Evolutionary conservation across 2,113 vertebrate genomes (phyloP).

Genomic region (Upupa epops): DNA sequence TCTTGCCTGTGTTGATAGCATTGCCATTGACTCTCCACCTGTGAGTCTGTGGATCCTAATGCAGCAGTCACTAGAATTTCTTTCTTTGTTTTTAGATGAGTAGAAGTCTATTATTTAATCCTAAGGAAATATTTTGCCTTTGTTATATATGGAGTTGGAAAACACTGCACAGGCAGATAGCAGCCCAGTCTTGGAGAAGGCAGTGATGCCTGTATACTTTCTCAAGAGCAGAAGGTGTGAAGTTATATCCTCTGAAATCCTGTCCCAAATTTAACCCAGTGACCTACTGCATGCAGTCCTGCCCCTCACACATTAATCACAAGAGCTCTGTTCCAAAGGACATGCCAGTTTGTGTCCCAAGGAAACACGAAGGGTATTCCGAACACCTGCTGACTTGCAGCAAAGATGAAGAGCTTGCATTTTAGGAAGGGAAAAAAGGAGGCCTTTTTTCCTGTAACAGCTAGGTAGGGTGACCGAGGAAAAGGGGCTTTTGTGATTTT

Average conservation of each 20-base stretch:
- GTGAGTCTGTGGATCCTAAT: not conserved
- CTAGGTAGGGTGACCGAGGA: not conserved
- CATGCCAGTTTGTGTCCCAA: conserved; percentile 6
- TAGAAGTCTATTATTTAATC: not conserved
- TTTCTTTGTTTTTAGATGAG: not conserved
- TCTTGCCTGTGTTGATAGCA: not conserved
- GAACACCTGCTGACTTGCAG: conserved; percentile 20
- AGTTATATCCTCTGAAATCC: not conserved
- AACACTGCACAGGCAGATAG: not conserved
- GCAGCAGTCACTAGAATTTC: not conserved
- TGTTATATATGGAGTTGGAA: not conserved
- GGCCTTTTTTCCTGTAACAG: not conserved
- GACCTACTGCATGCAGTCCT: not conserved
- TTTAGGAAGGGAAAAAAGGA: not conserved
- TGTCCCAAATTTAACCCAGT: conserved; percentile 37
- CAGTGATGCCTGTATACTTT: not conserved
- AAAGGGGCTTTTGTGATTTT: not conserved
- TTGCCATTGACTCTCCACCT: not conserved
- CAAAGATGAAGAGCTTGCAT: conserved; percentile 29
- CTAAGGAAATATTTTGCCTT: not conserved
- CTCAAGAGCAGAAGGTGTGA: not conserved
- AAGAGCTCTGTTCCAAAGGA: not conserved
- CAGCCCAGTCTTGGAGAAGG: not conserved
- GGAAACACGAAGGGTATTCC: conserved; percentile 17
- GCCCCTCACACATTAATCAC: conserved; percentile 35